Percentiles rank a stretch among this genome's conserved stretches.
Evolutionary conservation across 2,797 vertebrate genomes (phyloP).

Genomic region (Morus bassanus): DNA sequence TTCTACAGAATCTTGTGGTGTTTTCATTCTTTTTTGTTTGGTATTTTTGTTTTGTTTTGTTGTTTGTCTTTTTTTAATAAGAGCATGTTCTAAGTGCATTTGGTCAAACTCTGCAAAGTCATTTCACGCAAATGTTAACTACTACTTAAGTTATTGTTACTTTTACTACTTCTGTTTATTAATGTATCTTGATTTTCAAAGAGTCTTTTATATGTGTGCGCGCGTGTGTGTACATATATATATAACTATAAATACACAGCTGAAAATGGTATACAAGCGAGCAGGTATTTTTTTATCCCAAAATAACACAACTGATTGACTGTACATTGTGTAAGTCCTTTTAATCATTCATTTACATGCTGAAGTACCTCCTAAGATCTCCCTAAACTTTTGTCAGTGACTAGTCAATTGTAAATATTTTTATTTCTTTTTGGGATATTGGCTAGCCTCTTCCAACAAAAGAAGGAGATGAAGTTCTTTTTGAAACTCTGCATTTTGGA

Average conservation of each 20-base stretch:
- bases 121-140: conserved; percentile 75
- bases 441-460: conserved; percentile 28
- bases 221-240: background rate
- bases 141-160: conserved; percentile 78
- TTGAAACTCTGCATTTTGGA: conserved; percentile 47
- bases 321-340: conserved; percentile 58
- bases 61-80: conserved; percentile 52
- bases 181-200: conserved; percentile 74
- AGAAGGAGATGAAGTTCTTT: conserved; percentile 20
- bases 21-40: conserved; percentile 38
- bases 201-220: conserved; percentile 67
- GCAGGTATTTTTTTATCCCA: conserved; percentile 75
- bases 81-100: conserved; percentile 74
- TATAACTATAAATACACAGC: conserved; percentile 74
- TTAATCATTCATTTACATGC: conserved; percentile 38
- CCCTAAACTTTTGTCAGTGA: conserved; percentile 38
- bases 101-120: conserved; percentile 72
- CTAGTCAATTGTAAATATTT: conserved; percentile 51
- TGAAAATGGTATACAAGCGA: conserved; percentile 75
- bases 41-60: background rate
- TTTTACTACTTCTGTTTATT: conserved; percentile 74
- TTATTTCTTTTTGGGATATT: conserved; percentile 24
- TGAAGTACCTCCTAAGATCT: conserved; percentile 33
- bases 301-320: conserved; percentile 49
- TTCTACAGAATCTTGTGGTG: conserved; percentile 80